Conservation (phyloP, 2,113 vertebrate species). For the Chaetodon auriga region DNA sequence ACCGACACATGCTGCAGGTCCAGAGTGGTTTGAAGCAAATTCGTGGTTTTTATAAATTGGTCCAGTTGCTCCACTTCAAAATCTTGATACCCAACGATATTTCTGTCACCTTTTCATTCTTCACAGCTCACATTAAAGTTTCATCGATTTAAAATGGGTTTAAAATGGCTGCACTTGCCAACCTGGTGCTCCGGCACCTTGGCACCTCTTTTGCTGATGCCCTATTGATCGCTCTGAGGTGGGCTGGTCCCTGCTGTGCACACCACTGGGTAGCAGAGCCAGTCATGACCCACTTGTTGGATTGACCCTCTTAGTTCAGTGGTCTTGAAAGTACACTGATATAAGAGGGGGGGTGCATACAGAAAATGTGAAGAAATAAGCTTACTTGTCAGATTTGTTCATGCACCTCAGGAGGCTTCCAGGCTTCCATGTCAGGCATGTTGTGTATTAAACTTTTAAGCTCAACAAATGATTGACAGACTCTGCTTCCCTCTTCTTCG, state of each 20-base stretch:
- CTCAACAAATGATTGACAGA: not conserved
- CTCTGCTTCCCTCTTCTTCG: not conserved
- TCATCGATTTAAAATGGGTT: slow-evolving; percentile 50
- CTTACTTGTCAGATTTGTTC: not conserved
- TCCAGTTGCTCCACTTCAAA: not conserved
- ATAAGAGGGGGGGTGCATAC: not conserved
- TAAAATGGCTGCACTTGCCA: slow-evolving; percentile 57
- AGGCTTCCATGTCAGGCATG: not conserved
- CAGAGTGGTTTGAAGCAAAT: not conserved
- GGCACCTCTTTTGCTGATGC: slow-evolving; percentile 38
- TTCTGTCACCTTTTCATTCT: slow-evolving; percentile 10
- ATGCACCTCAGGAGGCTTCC: not conserved
- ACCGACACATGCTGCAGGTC: not conserved
- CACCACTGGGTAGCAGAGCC: not conserved
- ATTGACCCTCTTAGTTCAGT: slow-evolving; percentile 43
- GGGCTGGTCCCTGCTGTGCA: slow-evolving; percentile 31
- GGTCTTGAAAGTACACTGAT: slow-evolving; percentile 14
- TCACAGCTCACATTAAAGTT: slow-evolving; percentile 27
- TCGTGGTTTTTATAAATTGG: not conserved
- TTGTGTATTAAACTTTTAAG: slow-evolving; percentile 10
- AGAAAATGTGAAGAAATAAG: slow-evolving; percentile 6
- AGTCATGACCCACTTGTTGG: slow-evolving; percentile 33
- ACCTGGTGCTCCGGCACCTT: slow-evolving; percentile 35
- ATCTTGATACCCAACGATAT: slow-evolving; percentile 1
- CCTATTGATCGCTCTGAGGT: slow-evolving; percentile 55